Evolutionary conservation across 2,113 vertebrate genomes (phyloP), one percentile per base, ranked within the genome.

Genomic region (Candoia aspera): DNA sequence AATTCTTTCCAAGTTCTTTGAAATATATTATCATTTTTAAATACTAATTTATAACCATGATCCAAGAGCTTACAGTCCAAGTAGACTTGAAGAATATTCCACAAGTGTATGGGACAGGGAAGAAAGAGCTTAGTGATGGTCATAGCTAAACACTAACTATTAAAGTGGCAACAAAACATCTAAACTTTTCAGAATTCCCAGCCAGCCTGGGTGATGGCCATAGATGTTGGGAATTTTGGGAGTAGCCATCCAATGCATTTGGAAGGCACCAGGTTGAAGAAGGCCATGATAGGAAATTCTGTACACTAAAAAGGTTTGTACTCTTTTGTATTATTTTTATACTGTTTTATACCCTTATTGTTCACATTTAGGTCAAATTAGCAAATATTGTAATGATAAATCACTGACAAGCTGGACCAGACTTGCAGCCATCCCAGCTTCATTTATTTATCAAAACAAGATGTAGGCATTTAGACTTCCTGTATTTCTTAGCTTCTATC

Each of bases 301-400:
- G 6, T 79, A 37, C 33, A 21, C 19, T 37, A 79, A 79, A 79
- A 73, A 73, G 68, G 33, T 33, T 15, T 79, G n/a, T 73, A 73
- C 15, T 37, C 93, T 95, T 95, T 86, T 84, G n/a, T 23, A 90
- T 87, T 42, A 90, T n/a, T 93, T 92, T 93, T 90, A 37, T 79
- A 37, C 33, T 33, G 17, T 79, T 79, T 79, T 79, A 79, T 79
- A 8, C 64, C 29, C 29, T 37, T 79, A 37, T 19, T 79, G 68
- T 73, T 73, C n/a, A 73, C 37, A n/a, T 37, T 79, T 33, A 42
- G 33, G 62, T 84, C 59, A 89, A 53, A n/a, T 88, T 73, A 90
- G 60, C 42, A 86, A 1, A 0, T 85, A 92, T 64, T 58, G 49
- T 37, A 17, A 58, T 84, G 24, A 54, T 42, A 37, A 84, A 84